Conservation (phyloP, 2,888 invertebrate species). For the Ormyrus rosae region DNA sequence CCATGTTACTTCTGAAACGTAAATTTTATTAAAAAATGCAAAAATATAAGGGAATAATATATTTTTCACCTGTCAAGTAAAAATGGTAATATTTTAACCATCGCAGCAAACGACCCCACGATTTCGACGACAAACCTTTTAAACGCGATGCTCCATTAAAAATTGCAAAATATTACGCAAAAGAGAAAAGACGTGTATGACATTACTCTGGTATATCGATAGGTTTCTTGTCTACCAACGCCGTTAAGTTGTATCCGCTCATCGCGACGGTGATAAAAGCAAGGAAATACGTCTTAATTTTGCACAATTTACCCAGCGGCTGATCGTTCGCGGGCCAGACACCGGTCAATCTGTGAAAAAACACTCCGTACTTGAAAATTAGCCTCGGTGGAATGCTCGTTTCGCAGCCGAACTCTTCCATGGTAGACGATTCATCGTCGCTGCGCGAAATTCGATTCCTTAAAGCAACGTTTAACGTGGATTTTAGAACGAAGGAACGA, state of each 20-base stretch:
- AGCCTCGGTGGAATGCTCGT: too few species aligned
- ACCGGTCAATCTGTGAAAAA: neutral
- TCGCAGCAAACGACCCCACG: neutral
- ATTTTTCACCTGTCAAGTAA: neutral
- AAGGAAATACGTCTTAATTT: neutral
- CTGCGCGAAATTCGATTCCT: too few species aligned
- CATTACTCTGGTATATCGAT: neutral
- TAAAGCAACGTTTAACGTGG: too few species aligned
- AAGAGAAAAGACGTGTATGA: neutral
- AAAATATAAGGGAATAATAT: too few species aligned
- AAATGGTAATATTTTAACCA: neutral
- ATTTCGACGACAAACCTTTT: neutral
- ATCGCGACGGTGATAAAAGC: neutral
- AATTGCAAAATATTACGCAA: neutral
- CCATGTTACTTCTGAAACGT: neutral
- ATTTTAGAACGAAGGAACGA: too few species aligned
- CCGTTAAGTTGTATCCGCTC: neutral
- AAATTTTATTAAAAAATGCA: too few species aligned
- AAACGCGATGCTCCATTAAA: neutral
- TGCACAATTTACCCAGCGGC: neutral
- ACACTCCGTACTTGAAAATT: neutral
- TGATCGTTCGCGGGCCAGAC: conserved; percentile 13
- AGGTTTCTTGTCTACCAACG: neutral
- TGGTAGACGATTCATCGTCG: too few species aligned
- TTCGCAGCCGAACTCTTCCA: too few species aligned